A percentile compares a stretch with the other conserved stretches of the same genome.
phyloP scores from a whole-genome alignment of 23 tunicate genomes.

The Ascidia mentula region DNA sequence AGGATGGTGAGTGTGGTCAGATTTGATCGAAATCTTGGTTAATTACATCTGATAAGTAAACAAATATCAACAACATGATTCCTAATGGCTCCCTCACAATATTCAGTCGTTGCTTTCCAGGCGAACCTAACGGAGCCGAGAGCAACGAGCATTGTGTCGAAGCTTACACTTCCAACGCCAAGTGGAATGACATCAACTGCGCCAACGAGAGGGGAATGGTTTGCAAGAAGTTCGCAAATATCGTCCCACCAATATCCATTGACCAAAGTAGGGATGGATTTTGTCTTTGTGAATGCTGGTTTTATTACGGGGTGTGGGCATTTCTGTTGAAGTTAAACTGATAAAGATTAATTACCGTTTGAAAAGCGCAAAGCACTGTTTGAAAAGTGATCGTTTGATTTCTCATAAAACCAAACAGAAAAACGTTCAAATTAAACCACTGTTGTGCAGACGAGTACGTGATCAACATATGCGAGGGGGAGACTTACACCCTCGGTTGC shows the following conservation, averaged over 20 bases:
- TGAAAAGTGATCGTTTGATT: too few relatives aligned
- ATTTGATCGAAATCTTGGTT: background rate
- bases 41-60: background rate
- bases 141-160: conserved; percentile 77
- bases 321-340: too few relatives aligned
- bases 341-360: too few relatives aligned
- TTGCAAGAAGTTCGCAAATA: conserved; percentile 70
- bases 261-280: conserved; percentile 14
- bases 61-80: background rate
- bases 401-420: too few relatives aligned
- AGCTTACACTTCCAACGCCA: conserved; percentile 54
- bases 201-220: conserved; percentile 57
- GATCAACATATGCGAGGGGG: conserved; percentile 81
- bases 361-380: too few relatives aligned
- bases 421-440: background rate
- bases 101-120: conserved; percentile 25
- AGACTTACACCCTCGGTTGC: conserved; percentile 54
- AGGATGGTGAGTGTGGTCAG: conserved; percentile 42
- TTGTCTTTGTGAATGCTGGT: background rate
- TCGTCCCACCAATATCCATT: conserved; percentile 22
- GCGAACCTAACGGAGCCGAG: conserved; percentile 81
- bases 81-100: background rate
- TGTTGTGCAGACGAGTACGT: conserved; percentile 19
- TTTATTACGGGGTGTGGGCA: too few relatives aligned
- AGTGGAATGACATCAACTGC: conserved; percentile 84